A percentile compares a stretch with the other conserved stretches of the same genome.
Conservation (phyloP, 2,113 vertebrate species). For the Podarcis muralis region DNA sequence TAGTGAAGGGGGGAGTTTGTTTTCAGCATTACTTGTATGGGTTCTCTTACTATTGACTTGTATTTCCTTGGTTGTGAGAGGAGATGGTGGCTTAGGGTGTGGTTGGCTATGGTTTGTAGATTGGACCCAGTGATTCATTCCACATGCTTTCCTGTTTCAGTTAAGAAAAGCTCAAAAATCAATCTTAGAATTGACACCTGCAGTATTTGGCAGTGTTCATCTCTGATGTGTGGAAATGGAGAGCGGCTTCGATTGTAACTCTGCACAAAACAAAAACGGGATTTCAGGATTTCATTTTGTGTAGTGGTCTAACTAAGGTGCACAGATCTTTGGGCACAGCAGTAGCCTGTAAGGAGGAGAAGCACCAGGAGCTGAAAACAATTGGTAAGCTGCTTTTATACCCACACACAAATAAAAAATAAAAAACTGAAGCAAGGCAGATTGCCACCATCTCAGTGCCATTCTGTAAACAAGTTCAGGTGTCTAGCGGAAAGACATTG, state of each 20-base stretch:
- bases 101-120: not conserved
- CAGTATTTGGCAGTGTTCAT: not conserved
- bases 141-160: not conserved
- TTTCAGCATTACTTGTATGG: too few species aligned
- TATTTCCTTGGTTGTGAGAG: too few species aligned
- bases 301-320: not conserved
- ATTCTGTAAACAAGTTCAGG: not conserved
- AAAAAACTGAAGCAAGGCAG: not conserved
- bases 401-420: not conserved
- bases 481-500: not conserved
- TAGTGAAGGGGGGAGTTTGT: too few species aligned
- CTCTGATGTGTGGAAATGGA: too few species aligned
- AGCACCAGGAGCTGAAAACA: not conserved
- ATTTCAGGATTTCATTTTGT: not conserved
- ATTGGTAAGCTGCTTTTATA: too few species aligned
- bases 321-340: not conserved
- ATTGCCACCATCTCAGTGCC: not conserved
- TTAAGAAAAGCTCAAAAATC: not conserved
- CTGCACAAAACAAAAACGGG: too few species aligned
- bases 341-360: not conserved
- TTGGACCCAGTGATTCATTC: too few species aligned
- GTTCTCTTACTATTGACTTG: too few species aligned
- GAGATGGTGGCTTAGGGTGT: too few species aligned
- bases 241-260: too few species aligned
- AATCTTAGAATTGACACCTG: not conserved